Evolutionary conservation across 2,113 vertebrate species (phyloP).

Genomic region (Erythrolamprus reginae): DNA sequence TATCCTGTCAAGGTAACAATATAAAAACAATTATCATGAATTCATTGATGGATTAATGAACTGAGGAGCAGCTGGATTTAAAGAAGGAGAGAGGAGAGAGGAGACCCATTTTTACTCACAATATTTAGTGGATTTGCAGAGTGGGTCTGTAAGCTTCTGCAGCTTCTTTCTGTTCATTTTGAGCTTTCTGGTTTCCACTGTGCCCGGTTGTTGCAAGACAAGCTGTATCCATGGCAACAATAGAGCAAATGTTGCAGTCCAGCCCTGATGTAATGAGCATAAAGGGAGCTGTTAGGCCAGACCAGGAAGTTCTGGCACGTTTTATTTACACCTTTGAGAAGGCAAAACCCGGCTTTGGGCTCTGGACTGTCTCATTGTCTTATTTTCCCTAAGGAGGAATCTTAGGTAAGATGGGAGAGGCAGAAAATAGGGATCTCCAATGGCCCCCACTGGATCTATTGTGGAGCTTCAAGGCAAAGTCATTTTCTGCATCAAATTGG

Average conservation of each 20-base stretch:
- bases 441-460: not conserved
- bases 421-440: not conserved
- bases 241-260: not conserved
- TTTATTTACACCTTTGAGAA: not conserved
- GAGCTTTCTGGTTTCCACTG: constrained; percentile 1
- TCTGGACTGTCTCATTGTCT: not conserved
- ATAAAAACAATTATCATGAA: not conserved
- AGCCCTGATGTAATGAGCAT: not conserved
- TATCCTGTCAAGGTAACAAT: not conserved
- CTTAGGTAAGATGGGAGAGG: not conserved
- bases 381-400: not conserved
- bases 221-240: not conserved
- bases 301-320: not conserved
- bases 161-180: constrained; percentile 72
- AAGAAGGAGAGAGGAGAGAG: not conserved
- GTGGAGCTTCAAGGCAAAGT: too few relatives aligned
- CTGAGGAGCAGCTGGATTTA: not conserved
- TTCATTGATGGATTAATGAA: not conserved
- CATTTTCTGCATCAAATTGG: too few relatives aligned
- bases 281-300: not conserved
- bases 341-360: not conserved
- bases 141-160: constrained; percentile 68
- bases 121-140: constrained; percentile 72
- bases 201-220: not conserved
- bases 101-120: constrained; percentile 73